These are phyloP conservation scores for Orientallactaga sibirica DNA, from an alignment of 2,797 vertebrate species.

Conservation along the genomic window DNA sequence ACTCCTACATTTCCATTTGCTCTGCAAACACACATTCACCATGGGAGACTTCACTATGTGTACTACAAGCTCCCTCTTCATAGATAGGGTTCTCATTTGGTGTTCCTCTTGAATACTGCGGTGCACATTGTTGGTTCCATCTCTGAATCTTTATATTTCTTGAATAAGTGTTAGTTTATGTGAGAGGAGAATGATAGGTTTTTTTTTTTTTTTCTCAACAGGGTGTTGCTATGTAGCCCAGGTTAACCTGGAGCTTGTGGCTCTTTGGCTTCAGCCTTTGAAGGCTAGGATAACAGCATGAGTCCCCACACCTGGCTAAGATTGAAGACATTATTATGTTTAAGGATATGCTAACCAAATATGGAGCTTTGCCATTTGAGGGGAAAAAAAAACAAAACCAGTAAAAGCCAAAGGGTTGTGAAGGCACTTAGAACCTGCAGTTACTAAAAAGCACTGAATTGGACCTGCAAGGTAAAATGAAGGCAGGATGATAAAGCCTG, in stretches of 20 bases:
- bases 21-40: neutral
- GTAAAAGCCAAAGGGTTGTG: neutral
- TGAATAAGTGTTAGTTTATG: neutral
- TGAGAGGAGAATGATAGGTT: neutral
- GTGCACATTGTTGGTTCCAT: accelerated
- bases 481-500: neutral
- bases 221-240: neutral
- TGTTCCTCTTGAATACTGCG: neutral
- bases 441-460: neutral
- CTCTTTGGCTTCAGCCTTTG: neutral
- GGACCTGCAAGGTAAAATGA: neutral
- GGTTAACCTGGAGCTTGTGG: neutral
- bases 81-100: neutral
- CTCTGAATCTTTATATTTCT: neutral
- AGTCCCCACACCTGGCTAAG: neutral
- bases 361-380: neutral
- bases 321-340: neutral
- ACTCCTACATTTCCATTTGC: neutral
- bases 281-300: neutral
- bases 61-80: neutral
- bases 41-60: neutral
- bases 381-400: neutral
- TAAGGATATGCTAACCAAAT: neutral
- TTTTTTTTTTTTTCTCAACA: neutral
- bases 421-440: neutral